phyloP scores from a whole-genome alignment of 2,113 vertebrate species.

The Rostratula benghalensis region DNA sequence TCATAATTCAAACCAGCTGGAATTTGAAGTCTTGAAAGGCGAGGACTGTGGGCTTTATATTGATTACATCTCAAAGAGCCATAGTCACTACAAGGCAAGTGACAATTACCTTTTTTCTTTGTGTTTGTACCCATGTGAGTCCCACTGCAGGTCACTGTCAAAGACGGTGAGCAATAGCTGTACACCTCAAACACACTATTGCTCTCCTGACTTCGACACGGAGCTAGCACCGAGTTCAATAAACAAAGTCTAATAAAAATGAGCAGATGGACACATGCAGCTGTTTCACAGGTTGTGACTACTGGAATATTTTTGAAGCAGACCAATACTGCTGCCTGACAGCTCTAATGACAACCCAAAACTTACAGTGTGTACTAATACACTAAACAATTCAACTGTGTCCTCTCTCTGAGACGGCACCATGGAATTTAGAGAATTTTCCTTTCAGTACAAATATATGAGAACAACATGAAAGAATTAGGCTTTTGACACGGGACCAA shows the following conservation, averaged over 20 bases:
- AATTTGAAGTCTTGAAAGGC: slow-evolving; percentile 16
- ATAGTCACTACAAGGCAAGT: not conserved
- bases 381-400: not conserved
- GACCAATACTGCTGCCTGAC: not conserved
- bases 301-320: not conserved
- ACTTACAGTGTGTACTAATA: not conserved
- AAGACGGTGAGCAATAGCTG: not conserved
- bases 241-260: not conserved
- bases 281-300: not conserved
- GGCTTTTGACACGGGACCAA: not conserved
- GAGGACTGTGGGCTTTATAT: not conserved
- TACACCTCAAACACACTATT: not conserved
- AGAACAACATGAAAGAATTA: not conserved
- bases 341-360: not conserved
- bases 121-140: not conserved
- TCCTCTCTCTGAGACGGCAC: not conserved
- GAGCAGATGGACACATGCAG: not conserved
- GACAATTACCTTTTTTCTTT: not conserved
- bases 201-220: not conserved
- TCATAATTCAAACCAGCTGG: slow-evolving; percentile 12
- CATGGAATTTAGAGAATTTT: not conserved
- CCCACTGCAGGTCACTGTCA: not conserved
- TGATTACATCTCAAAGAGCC: slow-evolving; percentile 15
- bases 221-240: not conserved
- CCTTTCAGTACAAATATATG: not conserved